phyloP scores from a whole-genome alignment of 1,140 invertebrate species.

The Drosophila mauritiana region DNA sequence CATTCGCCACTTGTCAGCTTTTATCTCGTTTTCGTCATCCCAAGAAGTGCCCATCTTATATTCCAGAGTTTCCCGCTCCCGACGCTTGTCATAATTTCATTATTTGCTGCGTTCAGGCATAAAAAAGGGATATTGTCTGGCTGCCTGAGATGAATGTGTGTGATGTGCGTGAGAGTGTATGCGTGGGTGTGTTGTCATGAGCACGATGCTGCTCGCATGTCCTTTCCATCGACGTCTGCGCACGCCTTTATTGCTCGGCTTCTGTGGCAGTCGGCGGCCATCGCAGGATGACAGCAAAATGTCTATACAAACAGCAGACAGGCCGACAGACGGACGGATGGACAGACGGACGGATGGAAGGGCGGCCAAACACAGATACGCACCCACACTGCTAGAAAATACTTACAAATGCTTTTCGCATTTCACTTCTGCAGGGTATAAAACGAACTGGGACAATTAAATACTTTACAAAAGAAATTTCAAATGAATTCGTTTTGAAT shows the following conservation, averaged over 20 bases:
- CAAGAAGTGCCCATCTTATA: slow-evolving; percentile 49
- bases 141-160: slow-evolving; percentile 21
- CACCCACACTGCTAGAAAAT: slow-evolving; percentile 8
- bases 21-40: slow-evolving; percentile 51
- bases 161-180: slow-evolving; percentile 29
- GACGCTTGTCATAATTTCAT: slow-evolving; percentile 71
- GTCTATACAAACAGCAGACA: slow-evolving; percentile 49
- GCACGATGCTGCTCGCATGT: slow-evolving; percentile 43
- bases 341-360: slow-evolving; percentile 3
- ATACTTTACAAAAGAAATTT: too few relatives aligned
- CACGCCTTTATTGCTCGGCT: slow-evolving; percentile 48
- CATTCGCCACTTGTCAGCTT: slow-evolving; percentile 72
- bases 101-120: slow-evolving; percentile 76
- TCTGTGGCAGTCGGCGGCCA: slow-evolving; percentile 45
- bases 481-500: too few relatives aligned
- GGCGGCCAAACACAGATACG: slow-evolving; percentile 9
- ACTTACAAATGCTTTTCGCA: background rate
- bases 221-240: slow-evolving; percentile 38
- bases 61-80: slow-evolving; percentile 4
- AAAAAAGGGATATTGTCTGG: slow-evolving; percentile 75
- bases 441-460: background rate
- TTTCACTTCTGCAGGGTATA: background rate
- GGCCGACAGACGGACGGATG: slow-evolving; percentile 10
- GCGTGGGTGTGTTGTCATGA: slow-evolving; percentile 39
- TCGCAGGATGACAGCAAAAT: slow-evolving; percentile 48